Evolutionary conservation across 2,888 invertebrate species (phyloP), one percentile per base, ranked within the genome.

Genomic region (Erebia epiphron): DNA sequence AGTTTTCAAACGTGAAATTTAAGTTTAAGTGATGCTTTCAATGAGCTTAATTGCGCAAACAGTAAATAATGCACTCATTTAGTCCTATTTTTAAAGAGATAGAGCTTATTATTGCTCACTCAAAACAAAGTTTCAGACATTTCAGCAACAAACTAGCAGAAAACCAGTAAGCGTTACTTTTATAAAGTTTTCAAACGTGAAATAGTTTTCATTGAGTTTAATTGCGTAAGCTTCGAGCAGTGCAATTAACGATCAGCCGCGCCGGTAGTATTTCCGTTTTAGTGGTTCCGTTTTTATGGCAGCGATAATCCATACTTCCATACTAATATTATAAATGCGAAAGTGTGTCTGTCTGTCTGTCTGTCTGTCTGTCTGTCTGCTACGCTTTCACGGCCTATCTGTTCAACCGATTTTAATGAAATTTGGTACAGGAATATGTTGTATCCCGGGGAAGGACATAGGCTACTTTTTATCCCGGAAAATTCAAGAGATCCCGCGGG

Each of bases 211-310:
- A 43, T 3, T 43, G 41, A 60, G 60, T 60, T 60, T 60, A 60
- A 60, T 60, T 60, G 60, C 60, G 60, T 60, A 41, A 41, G 41
- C 60, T 14, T 11, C 9, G 58, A 14, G 14, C 58, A 14, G 43
- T 43, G 16, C 43, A 41, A 60, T 60, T 60, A 43, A 60, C 60
- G 43, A 60, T 60, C 43, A 18, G 60, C n/a, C 43, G 41, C 43
- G 41, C 41, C 43, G 16, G 16, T 41, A 4, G 60, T 16, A 60
- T 60, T 60, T 60, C 60, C 60, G 60, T 11, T 16, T 16, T 43
- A 60, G 43, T 58, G 58, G 41, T 58, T 60, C 60, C 8, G 41
- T 43, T 60, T 60, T 60, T 60, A 60, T 60, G 41, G 60, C 60
- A n/a, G 11, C 43, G 60, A 60, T 60, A 60, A 60, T 21, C 21